phyloP scores from a whole-genome alignment of 2,888 invertebrate species.

The Troilus luridus region DNA sequence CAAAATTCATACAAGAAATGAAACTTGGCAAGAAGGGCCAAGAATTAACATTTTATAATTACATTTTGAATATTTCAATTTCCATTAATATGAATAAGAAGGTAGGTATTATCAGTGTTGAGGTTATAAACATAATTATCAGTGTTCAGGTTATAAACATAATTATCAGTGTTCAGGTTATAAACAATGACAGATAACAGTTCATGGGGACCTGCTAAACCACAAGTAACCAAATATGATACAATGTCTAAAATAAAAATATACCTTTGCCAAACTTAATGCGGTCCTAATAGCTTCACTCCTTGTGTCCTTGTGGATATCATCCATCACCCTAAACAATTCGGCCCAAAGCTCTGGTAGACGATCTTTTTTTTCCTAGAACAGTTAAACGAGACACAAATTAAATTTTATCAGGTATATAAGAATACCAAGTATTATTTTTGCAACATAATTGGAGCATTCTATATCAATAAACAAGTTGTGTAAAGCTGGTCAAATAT shows the following conservation, averaged over 20 bases:
- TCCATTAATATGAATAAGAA: too few species aligned
- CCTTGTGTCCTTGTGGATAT: conserved; percentile 91
- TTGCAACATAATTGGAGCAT: not conserved
- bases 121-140: too few species aligned
- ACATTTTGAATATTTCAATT: too few species aligned
- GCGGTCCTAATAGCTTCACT: conserved; percentile 81
- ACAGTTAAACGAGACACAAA: not conserved
- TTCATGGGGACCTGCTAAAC: too few species aligned
- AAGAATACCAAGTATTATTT: not conserved
- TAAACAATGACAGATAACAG: too few species aligned
- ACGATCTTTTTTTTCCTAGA: conserved; percentile 69
- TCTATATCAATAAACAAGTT: not conserved
- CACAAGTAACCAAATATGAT: not conserved
- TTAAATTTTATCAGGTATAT: not conserved
- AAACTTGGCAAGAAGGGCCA: too few species aligned
- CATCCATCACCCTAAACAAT: conserved; percentile 93
- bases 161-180: too few species aligned
- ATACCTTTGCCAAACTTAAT: conserved; percentile 81
- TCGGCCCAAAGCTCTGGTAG: conserved; percentile 82
- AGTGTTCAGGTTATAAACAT: too few species aligned
- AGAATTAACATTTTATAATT: too few species aligned
- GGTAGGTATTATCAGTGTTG: too few species aligned
- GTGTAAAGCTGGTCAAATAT: too few species aligned
- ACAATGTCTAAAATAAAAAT: not conserved
- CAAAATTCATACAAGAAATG: too few species aligned